Conservation (phyloP, 2,797 vertebrate genomes). For the Odontamblyopus rebecca region DNA sequence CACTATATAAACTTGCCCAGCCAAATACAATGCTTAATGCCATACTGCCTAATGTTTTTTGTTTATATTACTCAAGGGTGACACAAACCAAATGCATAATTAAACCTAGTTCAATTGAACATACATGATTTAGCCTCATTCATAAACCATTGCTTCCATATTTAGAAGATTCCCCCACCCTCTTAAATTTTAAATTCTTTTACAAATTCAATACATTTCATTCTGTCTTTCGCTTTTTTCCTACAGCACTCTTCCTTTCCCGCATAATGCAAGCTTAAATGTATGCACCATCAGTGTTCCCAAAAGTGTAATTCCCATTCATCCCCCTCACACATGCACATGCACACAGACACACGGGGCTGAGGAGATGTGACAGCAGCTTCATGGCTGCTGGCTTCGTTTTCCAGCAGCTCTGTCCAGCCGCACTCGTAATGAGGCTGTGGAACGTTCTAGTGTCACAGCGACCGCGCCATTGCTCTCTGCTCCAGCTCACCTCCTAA, state of each 20-base stretch:
- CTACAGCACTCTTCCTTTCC: neutral
- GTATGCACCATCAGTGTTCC: constrained; percentile 20
- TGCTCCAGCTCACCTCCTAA: constrained; percentile 25
- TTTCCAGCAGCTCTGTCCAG: constrained; percentile 41
- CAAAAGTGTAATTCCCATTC: constrained; percentile 12
- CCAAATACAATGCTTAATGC: neutral
- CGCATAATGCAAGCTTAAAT: constrained; percentile 24
- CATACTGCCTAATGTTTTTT: neutral
- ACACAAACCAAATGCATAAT: constrained; percentile 1
- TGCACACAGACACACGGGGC: constrained; percentile 36
- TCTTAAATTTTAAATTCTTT: neutral
- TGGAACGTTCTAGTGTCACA: constrained; percentile 59
- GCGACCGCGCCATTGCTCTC: constrained; percentile 40
- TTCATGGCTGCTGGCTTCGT: constrained; percentile 59
- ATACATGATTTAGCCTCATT: constrained; percentile 5
- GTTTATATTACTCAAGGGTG: neutral
- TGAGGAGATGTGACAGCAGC: constrained; percentile 68
- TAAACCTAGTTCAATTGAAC: neutral
- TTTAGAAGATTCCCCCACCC: neutral
- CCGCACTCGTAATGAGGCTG: constrained; percentile 52
- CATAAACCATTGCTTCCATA: constrained; percentile 5
- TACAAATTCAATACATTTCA: neutral
- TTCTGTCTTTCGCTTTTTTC: neutral
- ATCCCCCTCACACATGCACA: constrained; percentile 20
- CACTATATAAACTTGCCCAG: neutral